These are phyloP conservation scores for Halcyon chelicuti DNA, from an alignment of 2,797 vertebrate genomes.

Conservation along the genomic window DNA sequence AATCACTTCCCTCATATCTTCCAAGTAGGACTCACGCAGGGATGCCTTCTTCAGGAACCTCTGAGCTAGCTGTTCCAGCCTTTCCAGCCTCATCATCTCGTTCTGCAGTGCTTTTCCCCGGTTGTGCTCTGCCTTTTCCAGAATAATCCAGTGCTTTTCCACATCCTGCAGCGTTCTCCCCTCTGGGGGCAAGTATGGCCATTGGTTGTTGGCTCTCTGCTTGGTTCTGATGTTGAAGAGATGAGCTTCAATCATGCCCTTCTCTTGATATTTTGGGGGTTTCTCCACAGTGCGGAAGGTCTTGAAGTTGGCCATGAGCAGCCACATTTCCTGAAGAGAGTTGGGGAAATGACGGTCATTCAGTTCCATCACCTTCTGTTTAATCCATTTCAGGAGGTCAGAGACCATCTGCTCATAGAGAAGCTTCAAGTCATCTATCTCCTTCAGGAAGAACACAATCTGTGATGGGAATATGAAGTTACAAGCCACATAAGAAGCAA, in stretches of 20 bases:
- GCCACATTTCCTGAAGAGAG: slow-evolving; percentile 84
- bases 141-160: slow-evolving; percentile 83
- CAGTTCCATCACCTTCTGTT: slow-evolving; percentile 82
- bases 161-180: slow-evolving; percentile 84
- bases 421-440: slow-evolving; percentile 83
- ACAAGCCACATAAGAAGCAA: not conserved
- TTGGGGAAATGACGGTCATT: slow-evolving; percentile 86
- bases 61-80: slow-evolving; percentile 87
- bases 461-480: slow-evolving; percentile 60
- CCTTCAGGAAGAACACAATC: slow-evolving; percentile 86
- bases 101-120: slow-evolving; percentile 83
- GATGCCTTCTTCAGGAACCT: slow-evolving; percentile 87
- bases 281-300: slow-evolving; percentile 88
- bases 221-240: slow-evolving; percentile 88
- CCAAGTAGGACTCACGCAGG: slow-evolving; percentile 86
- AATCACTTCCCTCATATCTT: slow-evolving; percentile 83
- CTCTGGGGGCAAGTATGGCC: slow-evolving; percentile 84
- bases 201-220: slow-evolving; percentile 87
- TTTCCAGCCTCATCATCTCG: slow-evolving; percentile 85
- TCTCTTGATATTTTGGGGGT: slow-evolving; percentile 89
- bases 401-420: slow-evolving; percentile 84
- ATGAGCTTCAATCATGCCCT: slow-evolving; percentile 86
- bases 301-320: slow-evolving; percentile 85
- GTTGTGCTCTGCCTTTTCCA: slow-evolving; percentile 87
- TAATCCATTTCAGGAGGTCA: slow-evolving; percentile 88